Percentiles rank a stretch among this genome's conserved stretches.
Conservation (phyloP, 2,797 vertebrate genomes). For the Neosalanx taihuensis region DNA sequence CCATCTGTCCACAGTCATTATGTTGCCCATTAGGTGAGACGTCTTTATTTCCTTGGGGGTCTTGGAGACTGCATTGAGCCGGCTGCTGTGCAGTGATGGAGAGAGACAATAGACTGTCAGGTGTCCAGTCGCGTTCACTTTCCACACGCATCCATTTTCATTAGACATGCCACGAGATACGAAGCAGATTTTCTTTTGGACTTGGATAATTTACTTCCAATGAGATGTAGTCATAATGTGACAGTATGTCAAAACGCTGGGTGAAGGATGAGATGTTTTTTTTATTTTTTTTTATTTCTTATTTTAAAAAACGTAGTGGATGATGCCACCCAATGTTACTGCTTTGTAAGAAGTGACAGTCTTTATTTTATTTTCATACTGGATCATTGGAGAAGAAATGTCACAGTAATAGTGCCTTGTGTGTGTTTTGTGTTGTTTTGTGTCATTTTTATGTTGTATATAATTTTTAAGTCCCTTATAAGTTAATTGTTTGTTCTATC, state of each 20-base stretch:
- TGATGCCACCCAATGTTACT: conserved; percentile 19
- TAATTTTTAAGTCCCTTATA: too few species aligned
- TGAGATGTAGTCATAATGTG: conserved; percentile 41
- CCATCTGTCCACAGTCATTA: conserved; percentile 67
- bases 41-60: conserved; percentile 66
- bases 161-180: conserved; percentile 60
- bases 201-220: conserved; percentile 57
- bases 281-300: conserved; percentile 31
- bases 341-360: background rate
- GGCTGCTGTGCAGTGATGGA: conserved; percentile 51
- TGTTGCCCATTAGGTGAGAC: conserved; percentile 56
- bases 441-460: conserved; percentile 25
- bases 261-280: conserved; percentile 29
- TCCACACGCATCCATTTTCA: conserved; percentile 67
- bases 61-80: conserved; percentile 44
- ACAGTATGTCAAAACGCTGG: conserved; percentile 24
- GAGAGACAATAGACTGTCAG: conserved; percentile 64
- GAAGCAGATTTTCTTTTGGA: conserved; percentile 48
- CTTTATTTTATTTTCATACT: conserved; percentile 23
- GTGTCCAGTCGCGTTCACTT: conserved; percentile 54
- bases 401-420: conserved; percentile 40
- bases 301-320: conserved; percentile 30
- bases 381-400: conserved; percentile 57
- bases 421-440: background rate
- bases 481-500: too few species aligned